Percentiles rank a stretch among this genome's conserved stretches.
phyloP scores from a whole-genome alignment of 1,140 invertebrate genomes.

The Drosophila parvula region DNA sequence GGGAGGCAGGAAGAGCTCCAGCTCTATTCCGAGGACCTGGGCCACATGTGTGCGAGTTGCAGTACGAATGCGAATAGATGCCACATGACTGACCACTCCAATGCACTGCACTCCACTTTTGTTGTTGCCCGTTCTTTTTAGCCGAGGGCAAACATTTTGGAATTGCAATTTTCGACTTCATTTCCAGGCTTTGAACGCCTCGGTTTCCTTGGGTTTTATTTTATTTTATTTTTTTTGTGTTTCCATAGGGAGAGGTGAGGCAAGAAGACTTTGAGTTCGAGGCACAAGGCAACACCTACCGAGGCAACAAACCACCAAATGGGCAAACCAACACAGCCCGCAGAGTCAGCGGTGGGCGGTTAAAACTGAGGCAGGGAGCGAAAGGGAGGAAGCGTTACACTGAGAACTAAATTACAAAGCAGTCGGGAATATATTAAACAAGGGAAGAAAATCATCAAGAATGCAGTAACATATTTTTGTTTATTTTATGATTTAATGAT shows the following conservation, averaged over 20 bases:
- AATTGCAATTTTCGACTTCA: slow-evolving; percentile 83
- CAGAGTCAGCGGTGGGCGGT: slow-evolving; percentile 34
- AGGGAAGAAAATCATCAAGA: background rate
- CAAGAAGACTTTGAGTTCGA: slow-evolving; percentile 25
- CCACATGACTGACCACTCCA: slow-evolving; percentile 70
- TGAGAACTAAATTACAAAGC: background rate
- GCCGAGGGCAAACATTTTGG: slow-evolving; percentile 81
- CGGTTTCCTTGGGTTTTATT: slow-evolving; percentile 16
- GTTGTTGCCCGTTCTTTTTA: slow-evolving; percentile 35
- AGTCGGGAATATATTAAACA: background rate
- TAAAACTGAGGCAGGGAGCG: slow-evolving; percentile 9
- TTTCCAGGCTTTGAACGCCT: slow-evolving; percentile 65
- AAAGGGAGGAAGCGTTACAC: slow-evolving; percentile 6
- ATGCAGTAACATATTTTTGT: background rate
- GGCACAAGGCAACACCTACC: slow-evolving; percentile 71
- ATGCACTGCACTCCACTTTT: slow-evolving; percentile 59
- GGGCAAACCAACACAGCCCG: slow-evolving; percentile 48
- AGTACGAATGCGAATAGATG: slow-evolving; percentile 61
- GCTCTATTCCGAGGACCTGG: slow-evolving; percentile 23
- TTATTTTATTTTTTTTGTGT: slow-evolving; percentile 12
- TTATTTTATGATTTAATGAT: too few species aligned
- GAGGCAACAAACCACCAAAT: slow-evolving; percentile 52
- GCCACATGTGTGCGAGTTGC: slow-evolving; percentile 59
- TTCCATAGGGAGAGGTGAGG: slow-evolving; percentile 9
- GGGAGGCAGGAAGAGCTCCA: slow-evolving; percentile 18